Base-by-base conservation (phyloP, 2,888 invertebrate genomes). In the Periphyllus acericola region DNA sequence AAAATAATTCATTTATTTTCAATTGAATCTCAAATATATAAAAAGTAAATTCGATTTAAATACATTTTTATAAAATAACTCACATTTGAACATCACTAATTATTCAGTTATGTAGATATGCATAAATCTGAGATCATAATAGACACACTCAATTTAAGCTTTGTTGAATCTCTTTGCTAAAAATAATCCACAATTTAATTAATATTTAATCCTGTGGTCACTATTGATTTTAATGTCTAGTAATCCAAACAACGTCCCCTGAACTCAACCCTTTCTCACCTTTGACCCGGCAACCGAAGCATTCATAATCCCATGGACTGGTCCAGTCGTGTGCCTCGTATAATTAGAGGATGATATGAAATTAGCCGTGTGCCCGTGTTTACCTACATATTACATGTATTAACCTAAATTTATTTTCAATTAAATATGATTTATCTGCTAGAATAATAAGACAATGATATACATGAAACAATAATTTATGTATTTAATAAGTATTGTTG, bases 141-240 rank as follows among this genome's bases (percentile, higher is more conserved):
- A 46, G 71, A 52, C 71, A 71, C 82, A 25, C 82, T 82, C 5
- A 25, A 34, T 60, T 74, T 83, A 83, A 83, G 36, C 83, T 75
- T 6, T 19, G 74, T 29, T 40, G 83, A 46, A 66, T 46, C 84
- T 76, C 46, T 68, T 76, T 40, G 19, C 32, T 46, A 46, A 66
- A 71, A 78, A 78, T 68, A 85, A 86, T 79, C 68, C 85, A 68
- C 36, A 79, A 86, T 79, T 79, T 86, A 86, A 86, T 86, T 79
- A 86, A 86, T 68, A 34, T 78, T 72, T 79, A 86, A 86, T 86
- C 85, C 85, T 34, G 76, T 32, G 85, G 85, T 66, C 85, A 34
- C 78, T 86, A 79, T 86, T 79, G 78, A 86, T 86, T 71, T 71
- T 29, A 46, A 79, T 32, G 36, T 79, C 29, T 79, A 32, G 78